These are phyloP conservation scores for Ranitomeya imitator DNA, from an alignment of 2,113 vertebrate species.

Conservation along the genomic window DNA sequence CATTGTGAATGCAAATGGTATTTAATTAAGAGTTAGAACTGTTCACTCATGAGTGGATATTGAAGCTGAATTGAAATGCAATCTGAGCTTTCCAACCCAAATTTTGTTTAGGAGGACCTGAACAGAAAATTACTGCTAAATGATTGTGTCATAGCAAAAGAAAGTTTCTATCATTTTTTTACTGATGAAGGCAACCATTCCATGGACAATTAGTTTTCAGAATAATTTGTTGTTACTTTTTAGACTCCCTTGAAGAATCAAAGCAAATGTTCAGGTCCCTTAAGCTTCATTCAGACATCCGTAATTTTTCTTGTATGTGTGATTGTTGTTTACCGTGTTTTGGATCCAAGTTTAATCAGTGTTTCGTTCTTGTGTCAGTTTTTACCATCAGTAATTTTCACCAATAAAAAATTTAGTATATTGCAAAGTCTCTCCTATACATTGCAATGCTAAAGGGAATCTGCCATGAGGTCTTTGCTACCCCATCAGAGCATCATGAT, in stretches of 20 bases:
- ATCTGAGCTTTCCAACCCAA: conserved; percentile 34
- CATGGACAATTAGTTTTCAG: background rate
- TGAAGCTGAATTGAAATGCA: conserved; percentile 32
- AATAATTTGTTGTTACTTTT: background rate
- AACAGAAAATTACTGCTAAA: background rate
- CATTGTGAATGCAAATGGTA: conserved; percentile 45
- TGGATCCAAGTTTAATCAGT: too few species aligned
- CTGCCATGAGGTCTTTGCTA: too few species aligned
- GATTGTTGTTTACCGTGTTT: too few species aligned
- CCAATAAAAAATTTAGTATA: too few species aligned
- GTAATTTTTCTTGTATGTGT: too few species aligned
- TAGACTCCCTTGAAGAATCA: background rate
- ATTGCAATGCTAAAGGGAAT: too few species aligned
- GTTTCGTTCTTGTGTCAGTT: too few species aligned
- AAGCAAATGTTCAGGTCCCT: background rate
- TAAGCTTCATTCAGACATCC: too few species aligned
- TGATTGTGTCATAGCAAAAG: background rate
- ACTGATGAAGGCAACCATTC: background rate
- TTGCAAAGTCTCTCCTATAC: too few species aligned
- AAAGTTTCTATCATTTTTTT: background rate
- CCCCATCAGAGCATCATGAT: too few species aligned
- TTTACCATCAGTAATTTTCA: too few species aligned
- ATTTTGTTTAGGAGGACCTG: background rate
- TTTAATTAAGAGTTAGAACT: conserved; percentile 44
- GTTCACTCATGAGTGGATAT: conserved; percentile 36